Base-by-base conservation (phyloP, 2,797 vertebrate genomes). In the Pitangus sulphuratus region DNA sequence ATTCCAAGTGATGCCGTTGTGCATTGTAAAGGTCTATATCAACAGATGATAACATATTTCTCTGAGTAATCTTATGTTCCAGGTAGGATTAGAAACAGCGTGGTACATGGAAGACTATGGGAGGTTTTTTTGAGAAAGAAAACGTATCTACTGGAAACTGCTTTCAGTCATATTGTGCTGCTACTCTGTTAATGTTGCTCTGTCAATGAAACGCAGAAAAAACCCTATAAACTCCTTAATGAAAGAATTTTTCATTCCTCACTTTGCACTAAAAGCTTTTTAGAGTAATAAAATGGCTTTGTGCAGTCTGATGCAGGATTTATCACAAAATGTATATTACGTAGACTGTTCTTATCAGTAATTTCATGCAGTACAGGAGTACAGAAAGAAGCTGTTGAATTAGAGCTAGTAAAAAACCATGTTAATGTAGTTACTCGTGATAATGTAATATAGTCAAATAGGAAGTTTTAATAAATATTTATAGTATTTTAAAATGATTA, bases 381-480 rank as follows among this genome's bases (percentile, higher is more conserved):
- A 45, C 20, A 76, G 50, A 68, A 79, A 35, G 30, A 69, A 91
- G 40, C 16, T 33, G 14, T 12, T n/a, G 40, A n/a, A 57, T 19
- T 7, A 69, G 20, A 83, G 8, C 8, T 37, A 65, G 30, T n/a
- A 3, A 70, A 72, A 89, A 70, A n/a, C 0, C 3, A 33, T 0
- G 0, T 3, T 57, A 7, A 8, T 47, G 1, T 42, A 78, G 24
- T 44, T 66, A 68, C 22, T 44, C 1, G 4, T 37, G 15, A n/a
- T 56, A 75, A 50, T 16, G 8, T 15, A 70, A 18, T 76, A 40
- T 6, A 57, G 2, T n/a, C 50, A 61, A 83, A 58, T 22, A 54
- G 47, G 54, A 66, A 58, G 4, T 35, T 62, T 33, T 18, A 7
- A 19, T 40, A 47, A 47, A 47, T 58, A 35, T 62, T 58, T 26